phyloP scores from a whole-genome alignment of 2,113 vertebrate species.

The Pelecanoides urinatrix region DNA sequence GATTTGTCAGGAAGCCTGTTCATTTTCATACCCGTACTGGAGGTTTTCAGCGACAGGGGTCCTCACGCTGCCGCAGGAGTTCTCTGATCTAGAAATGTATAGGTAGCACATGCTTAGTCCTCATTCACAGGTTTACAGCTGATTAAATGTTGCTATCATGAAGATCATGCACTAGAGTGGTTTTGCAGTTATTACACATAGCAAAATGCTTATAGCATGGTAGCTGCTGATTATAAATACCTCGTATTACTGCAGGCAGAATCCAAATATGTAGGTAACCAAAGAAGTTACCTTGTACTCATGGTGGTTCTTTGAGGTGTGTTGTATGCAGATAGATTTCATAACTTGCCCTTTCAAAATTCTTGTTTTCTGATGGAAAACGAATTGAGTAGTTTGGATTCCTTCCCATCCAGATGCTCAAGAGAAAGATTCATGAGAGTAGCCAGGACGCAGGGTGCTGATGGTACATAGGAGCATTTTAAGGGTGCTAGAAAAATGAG shows the following conservation, averaged over 20 bases:
- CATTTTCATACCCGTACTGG: neutral
- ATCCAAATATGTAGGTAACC: rapidly evolving
- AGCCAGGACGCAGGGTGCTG: rapidly evolving
- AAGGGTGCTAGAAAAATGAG: neutral
- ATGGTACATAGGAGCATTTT: rapidly evolving
- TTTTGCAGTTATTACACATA: neutral
- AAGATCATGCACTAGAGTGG: neutral
- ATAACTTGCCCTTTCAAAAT: neutral
- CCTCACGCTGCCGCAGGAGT: neutral
- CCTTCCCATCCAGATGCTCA: neutral
- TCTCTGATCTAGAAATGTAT: neutral
- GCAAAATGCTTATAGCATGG: neutral
- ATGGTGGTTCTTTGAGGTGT: neutral
- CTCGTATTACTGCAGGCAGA: neutral
- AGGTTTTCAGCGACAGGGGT: neutral
- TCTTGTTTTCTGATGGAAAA: neutral
- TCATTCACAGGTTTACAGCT: neutral
- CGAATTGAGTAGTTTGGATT: neutral
- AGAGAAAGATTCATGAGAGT: neutral
- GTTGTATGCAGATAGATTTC: neutral
- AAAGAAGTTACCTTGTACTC: neutral
- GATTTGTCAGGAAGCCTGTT: neutral
- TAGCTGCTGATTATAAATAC: neutral
- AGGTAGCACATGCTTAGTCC: too few relatives aligned
- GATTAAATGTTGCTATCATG: neutral